Base-by-base conservation (phyloP, 2,888 invertebrate species). In the Peribatodes rhomboidaria region DNA sequence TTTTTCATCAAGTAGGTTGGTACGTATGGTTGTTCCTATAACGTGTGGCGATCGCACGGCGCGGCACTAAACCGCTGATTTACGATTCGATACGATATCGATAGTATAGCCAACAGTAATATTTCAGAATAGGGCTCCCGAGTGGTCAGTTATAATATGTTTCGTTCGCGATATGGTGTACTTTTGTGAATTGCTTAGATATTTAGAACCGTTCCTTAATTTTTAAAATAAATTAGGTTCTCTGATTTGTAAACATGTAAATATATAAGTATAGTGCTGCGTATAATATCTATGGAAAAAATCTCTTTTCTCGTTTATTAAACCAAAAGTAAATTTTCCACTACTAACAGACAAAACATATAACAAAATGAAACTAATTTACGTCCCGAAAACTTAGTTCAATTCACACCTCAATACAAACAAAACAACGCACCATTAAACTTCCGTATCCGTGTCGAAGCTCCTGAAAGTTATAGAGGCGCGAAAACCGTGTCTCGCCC, bases 61-160 rank as follows among this genome's bases (percentile, higher is more conserved):
- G 47, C 55, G 65, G 57, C 67, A 65, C 64, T 72, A 71, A 72
- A 68, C 63, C 69, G 65, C 37, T 70, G 69, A 75, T 75, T 72
- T 75, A 75, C 70, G 72, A 61, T 33, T 61, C 72, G 65, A 67
- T 69, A 67, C 60, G 49, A 56, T 47, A 49, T 68, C 61, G 27
- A 46, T 47, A 49, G 39, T 22, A 37, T 35, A n/a, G n/a, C 54
- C 14, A 35, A 53, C 59, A 58, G 57, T 44, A 56, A 55, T 66
- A 65, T 65, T 67, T 55, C 37, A 66, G 70, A 67, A 65, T 69
- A 49, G 60, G 53, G 59, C 64, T 27, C 58, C 49, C 31, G 22
- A 47, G 44, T 27, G 59, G 4, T 22, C 52, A 13, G 8, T 31
- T 2, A 10, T 20, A 20, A 1, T 18, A 16, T 41, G n/a, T 7